A percentile compares a stretch with the other conserved stretches of the same genome.
These are phyloP conservation scores for Hipposideros armiger DNA, from an alignment of 2,113 vertebrate genomes.

Conservation along the genomic window DNA sequence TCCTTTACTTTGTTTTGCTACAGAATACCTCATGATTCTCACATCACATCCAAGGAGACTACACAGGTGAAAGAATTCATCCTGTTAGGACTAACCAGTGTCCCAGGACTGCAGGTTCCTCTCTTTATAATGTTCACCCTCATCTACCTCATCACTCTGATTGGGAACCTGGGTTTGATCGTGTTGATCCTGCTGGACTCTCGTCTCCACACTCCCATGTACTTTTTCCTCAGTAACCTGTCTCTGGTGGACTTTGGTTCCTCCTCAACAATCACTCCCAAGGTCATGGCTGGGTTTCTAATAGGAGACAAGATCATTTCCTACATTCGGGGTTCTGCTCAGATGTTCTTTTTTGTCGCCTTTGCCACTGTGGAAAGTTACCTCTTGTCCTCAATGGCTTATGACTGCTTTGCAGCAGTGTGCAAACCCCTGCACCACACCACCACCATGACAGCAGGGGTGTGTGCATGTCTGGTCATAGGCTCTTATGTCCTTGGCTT, in stretches of 20 bases:
- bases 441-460: background rate
- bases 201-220: background rate
- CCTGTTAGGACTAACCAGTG: background rate
- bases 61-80: background rate
- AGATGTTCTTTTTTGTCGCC: background rate
- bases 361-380: constrained; percentile 8
- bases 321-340: background rate
- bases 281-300: constrained; percentile 10
- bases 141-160: background rate
- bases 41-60: background rate
- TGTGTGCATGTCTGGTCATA: background rate
- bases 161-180: constrained; percentile 5
- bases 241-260: constrained; percentile 28
- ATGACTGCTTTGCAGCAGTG: background rate
- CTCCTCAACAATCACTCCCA: constrained; percentile 1
- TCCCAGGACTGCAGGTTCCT: background rate
- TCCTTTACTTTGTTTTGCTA: background rate
- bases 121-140: background rate
- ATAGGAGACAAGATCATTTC: background rate
- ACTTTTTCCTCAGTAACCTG: constrained; percentile 49
- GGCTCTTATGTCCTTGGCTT: background rate
- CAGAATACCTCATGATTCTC: too few relatives aligned
- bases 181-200: background rate
- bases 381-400: constrained; percentile 14
- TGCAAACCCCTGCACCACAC: constrained; percentile 27